phyloP scores from a whole-genome alignment of 2,888 invertebrate species.

The Pachymerium ferrugineum region DNA sequence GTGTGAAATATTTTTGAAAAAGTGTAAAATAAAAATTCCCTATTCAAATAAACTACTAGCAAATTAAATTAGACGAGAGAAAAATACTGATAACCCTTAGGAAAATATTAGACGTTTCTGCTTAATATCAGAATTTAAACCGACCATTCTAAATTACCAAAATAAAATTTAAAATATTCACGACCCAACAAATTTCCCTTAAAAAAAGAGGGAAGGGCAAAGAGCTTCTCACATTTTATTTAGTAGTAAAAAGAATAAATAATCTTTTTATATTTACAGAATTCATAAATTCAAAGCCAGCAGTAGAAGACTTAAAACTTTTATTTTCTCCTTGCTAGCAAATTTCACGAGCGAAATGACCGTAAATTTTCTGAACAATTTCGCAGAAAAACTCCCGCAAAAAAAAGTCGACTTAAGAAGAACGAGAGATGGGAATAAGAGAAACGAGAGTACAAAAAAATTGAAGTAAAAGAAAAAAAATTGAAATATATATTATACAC shows the following conservation, averaged over 20 bases:
- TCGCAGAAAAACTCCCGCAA: background rate
- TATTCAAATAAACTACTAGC: too few relatives aligned
- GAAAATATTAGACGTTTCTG: too few relatives aligned
- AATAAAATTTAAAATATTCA: too few relatives aligned
- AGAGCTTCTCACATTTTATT: background rate
- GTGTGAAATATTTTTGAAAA: too few relatives aligned
- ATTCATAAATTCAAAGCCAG: slow-evolving; percentile 10
- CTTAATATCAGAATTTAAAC: too few relatives aligned
- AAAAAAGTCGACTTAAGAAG: background rate
- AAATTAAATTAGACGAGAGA: too few relatives aligned
- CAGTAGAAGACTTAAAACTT: slow-evolving; percentile 14
- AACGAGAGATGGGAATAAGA: background rate
- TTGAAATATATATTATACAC: slow-evolving; percentile 18
- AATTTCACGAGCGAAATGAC: slow-evolving; percentile 21
- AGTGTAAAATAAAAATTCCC: too few relatives aligned
- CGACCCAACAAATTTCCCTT: too few relatives aligned
- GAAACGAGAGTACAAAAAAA: background rate
- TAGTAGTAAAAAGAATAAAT: background rate
- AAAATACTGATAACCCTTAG: too few relatives aligned
- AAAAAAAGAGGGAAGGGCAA: too few relatives aligned
- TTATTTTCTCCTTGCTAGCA: slow-evolving; percentile 14
- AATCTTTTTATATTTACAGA: background rate
- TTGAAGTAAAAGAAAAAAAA: background rate
- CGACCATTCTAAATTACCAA: too few relatives aligned
- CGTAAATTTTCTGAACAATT: slow-evolving; percentile 15